Evolutionary conservation across 2,113 vertebrate genomes (phyloP), one percentile per base, ranked within the genome.

Genomic region (Cisticola juncidis): DNA sequence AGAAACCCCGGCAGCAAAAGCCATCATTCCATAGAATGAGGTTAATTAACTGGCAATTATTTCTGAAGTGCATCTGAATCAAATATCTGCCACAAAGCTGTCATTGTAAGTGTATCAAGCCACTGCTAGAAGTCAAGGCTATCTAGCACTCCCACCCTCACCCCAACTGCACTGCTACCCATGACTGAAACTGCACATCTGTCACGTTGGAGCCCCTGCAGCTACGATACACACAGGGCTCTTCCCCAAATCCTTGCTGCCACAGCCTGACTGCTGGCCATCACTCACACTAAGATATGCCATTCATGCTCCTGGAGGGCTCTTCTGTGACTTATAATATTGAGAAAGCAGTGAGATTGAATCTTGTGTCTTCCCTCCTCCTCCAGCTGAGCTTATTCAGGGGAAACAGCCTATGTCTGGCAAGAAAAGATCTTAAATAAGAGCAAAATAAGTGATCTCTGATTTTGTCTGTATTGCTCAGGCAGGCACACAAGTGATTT

Each of bases 11-110:
- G 53, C 62, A 92, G 93, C 70, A 79, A 93, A 90, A 88, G 2
- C 15, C 62, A 92, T 85, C 7, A 2, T 66, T 92, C 78, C 47
- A 73, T 48, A 91, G 47, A 82, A 95, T 62, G 35, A 85, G 45
- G 38, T 62, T 90, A 91, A 94, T 91, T 87, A 91, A 87, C 40
- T 65, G 57, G 57, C 50, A 80, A 62, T 91, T 94, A 86, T 77
- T 92, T 82, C 58, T 87, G 71, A 91, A 95, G 66, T 72, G 54
- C 62, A 81, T 69, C 70, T 79, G 70, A 91, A 94, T 87, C 29
- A 6, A 92, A 96, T 81, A 58, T 82, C 73, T 91, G 42, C 57
- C 68, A 77, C 62, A 72, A 73, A 90, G 78, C 62, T 88, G 50
- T 47, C 71, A 81, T 73, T 88, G 31, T 60, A 74, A 87, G 70